Conservation (phyloP, 2,888 invertebrate species). For the Encarsia formosa region DNA sequence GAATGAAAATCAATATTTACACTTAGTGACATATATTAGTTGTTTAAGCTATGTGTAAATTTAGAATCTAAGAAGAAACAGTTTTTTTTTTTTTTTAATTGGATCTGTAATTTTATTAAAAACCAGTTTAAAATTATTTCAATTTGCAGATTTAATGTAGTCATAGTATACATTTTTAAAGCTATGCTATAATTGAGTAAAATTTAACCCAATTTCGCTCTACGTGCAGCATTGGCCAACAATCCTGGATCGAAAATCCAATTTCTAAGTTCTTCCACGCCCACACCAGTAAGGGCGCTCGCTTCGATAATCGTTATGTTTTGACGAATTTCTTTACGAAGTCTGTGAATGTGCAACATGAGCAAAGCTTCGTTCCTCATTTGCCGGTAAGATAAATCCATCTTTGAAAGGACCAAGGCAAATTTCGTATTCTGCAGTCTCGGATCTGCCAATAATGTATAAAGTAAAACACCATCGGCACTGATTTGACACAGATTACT, state of each 20-base stretch:
- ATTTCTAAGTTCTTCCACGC: slow-evolving; percentile 63
- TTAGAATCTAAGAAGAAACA: slow-evolving; percentile 10
- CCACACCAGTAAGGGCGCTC: slow-evolving; percentile 69
- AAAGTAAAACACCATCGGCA: slow-evolving; percentile 75
- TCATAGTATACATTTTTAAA: too few species aligned
- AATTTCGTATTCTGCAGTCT: slow-evolving; percentile 64
- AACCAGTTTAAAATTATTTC: too few species aligned
- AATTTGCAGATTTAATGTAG: too few species aligned
- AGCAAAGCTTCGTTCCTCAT: slow-evolving; percentile 82
- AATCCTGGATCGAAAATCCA: slow-evolving; percentile 54
- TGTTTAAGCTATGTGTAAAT: slow-evolving; percentile 22
- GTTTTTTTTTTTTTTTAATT: slow-evolving; percentile 7
- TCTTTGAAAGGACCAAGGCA: slow-evolving; percentile 69
- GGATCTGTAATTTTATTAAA: too few species aligned
- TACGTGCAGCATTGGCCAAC: slow-evolving; percentile 26
- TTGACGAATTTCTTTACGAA: slow-evolving; percentile 66
- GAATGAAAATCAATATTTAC: slow-evolving; percentile 13
- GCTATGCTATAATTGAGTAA: background rate
- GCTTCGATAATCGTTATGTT: slow-evolving; percentile 69
- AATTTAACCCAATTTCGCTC: slow-evolving; percentile 1
- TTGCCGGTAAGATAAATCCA: slow-evolving; percentile 81
- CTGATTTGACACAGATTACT: slow-evolving; percentile 84
- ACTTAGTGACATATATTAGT: slow-evolving; percentile 14
- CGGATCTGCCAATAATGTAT: slow-evolving; percentile 73
- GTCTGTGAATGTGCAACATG: slow-evolving; percentile 72